Evolutionary conservation across 2,113 vertebrate genomes (phyloP), one percentile per base, ranked within the genome.

Genomic region (Chlorodrepanis virens): DNA sequence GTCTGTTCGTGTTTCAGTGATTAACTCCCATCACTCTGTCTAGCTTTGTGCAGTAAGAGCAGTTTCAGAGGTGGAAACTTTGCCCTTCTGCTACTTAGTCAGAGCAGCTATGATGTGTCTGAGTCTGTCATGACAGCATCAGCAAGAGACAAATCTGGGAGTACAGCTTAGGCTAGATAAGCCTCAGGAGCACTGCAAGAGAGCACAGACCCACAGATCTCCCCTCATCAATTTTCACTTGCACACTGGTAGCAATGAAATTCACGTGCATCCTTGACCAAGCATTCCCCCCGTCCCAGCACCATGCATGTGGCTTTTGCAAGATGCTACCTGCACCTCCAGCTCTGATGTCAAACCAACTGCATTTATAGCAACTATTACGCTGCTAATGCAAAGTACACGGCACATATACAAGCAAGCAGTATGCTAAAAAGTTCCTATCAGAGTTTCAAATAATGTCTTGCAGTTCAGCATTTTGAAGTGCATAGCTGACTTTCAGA

Each of bases 1-100:
- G 92, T 91, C 35, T 90, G 92, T 97, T 98, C 96, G 53, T 97
- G 98, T 97, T 97, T 95, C 83, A 37, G 69, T 88, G 88, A 97
- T 93, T 94, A 67, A 92, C 83, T 97, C 94, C 85, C 97, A 97
- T 96, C 96, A 69, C 81, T 96, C 93, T 92, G 87, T 88, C 90
- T 69, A 93, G 91, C 44, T 89, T 87, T 75, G 57, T 1, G 2
- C 63, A 69, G 33, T 35, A 81, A 75, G 28, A 84, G 64, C 60
- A 87, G 39, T 90, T 95, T 96, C 87, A 95, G 92, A 78, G 7
- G 3, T 59, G 52, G 89, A 96, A 97, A 94, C 86, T 93, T 90
- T 90, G 85, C 89, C 95, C 90, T 94, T 79, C 78, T 93, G 91
- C 81, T 84, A 45, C 89, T 59, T 22, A 18, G 21, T 91, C 49